phyloP scores from a whole-genome alignment of 2,113 vertebrate species.

The Perognathus longimembris region DNA sequence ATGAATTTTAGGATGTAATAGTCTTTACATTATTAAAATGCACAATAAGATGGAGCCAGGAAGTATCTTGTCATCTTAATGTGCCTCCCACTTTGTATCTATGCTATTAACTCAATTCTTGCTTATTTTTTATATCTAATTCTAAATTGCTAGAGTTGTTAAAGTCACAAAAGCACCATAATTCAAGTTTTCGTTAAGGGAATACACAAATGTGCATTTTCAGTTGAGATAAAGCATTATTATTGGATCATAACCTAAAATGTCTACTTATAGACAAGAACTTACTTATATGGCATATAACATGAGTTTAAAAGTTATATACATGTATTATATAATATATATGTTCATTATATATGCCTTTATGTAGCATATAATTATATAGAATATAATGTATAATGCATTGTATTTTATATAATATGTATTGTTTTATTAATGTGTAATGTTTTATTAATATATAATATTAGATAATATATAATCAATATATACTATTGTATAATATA shows the following conservation, averaged over 20 bases:
- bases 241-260: neutral
- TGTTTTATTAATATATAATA: too few relatives aligned
- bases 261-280: too few relatives aligned
- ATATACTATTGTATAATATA: too few relatives aligned
- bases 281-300: too few relatives aligned
- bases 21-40: slow-evolving; percentile 6
- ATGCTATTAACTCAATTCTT: neutral
- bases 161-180: neutral
- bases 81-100: neutral
- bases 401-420: too few relatives aligned
- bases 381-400: too few relatives aligned
- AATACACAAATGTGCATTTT: neutral
- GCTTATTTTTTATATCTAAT: neutral
- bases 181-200: neutral
- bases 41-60: neutral
- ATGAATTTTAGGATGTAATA: neutral
- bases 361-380: too few relatives aligned
- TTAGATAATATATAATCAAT: too few relatives aligned
- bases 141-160: neutral
- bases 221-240: neutral
- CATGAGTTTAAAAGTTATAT: too few relatives aligned
- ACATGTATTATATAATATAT: too few relatives aligned
- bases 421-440: too few relatives aligned
- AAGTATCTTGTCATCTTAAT: neutral
- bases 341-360: too few relatives aligned